Evolutionary conservation across 2,113 vertebrate genomes (phyloP), one percentile per base, ranked within the genome.

Genomic region (Xenus cinereus): DNA sequence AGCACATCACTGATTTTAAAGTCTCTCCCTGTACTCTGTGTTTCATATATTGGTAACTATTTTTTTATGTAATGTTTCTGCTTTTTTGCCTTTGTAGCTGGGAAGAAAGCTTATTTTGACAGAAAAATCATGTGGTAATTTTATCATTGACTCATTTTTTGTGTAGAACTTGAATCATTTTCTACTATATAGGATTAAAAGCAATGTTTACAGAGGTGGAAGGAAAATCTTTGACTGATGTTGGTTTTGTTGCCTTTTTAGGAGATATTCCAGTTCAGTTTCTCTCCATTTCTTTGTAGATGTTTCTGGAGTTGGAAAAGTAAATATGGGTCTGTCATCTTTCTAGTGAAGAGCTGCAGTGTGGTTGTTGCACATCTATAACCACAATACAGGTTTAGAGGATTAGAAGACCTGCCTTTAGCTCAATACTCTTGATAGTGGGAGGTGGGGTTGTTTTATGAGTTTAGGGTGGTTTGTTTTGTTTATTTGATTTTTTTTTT

Each of bases 101-200:
- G 37, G 51, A 91, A 93, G 54, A 85, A 94, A 83, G 41, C 16
- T 76, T 87, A 63, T 83, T 95, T 91, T 92, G 90, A 86, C 67
- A 83, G 63, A 91, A 77, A 85, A 85, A 83, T 53, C 18, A 18
- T 6, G 48, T 73, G 82, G 33, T 57, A 95, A 73, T 88, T 93
- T 91, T 90, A 80, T 80, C 50, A 62, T 69, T 82, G 90, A 91
- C 87, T 94, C 66, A 43, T 72, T 77, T 57, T 85, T 95, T 92
- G 14, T 75, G 63, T 68, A 66, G 88, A 90, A 74, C 64, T 79
- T 59, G 62, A 84, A 82, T 87, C 5, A 64, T 78, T 90, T 90
- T 93, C 56, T 82, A 60, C 35, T 24, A 5, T 17, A 41, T 39
- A 46, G 64, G 79, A 89, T 92, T 86, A 76, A 95, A 93, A 89